Evolutionary conservation across 2,888 invertebrate genomes (phyloP).

Genomic region (Chymomyza amoena): DNA sequence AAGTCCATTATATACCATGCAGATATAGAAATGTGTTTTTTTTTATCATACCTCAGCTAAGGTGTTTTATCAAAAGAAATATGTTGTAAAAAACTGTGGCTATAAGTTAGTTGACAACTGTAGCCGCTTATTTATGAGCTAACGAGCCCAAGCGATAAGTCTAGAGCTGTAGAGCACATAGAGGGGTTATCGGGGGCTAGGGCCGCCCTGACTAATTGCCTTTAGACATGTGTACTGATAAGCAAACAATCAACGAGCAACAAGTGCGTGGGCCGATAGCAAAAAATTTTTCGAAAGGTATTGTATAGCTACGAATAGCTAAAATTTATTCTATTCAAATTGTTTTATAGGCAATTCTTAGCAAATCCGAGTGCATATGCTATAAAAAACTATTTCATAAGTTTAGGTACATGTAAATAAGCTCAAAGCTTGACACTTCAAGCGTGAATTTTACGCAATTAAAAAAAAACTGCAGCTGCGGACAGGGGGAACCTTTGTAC

Average conservation of each 20-base stretch:
- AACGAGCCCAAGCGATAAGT: conserved; percentile 7
- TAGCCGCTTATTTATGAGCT: background rate
- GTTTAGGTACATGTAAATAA: too few relatives aligned
- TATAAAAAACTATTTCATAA: too few relatives aligned
- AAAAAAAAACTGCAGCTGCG: too few relatives aligned
- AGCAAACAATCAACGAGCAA: background rate
- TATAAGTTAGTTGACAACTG: background rate
- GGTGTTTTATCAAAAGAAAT: conserved; percentile 44
- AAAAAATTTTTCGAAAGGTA: background rate
- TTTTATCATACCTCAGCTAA: conserved; percentile 1
- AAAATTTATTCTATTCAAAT: background rate
- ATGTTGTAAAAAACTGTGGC: conserved; percentile 44
- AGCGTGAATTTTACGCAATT: too few relatives aligned
- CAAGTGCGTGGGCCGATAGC: background rate
- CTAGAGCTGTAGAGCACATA: background rate
- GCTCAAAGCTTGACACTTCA: background rate
- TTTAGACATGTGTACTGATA: conserved; percentile 44
- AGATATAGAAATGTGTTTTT: background rate
- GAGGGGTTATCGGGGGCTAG: background rate
- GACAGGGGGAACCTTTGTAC: too few relatives aligned
- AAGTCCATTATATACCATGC: background rate
- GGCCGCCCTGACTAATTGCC: conserved; percentile 51
- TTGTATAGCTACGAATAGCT: too few relatives aligned
- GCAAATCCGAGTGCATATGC: too few relatives aligned
- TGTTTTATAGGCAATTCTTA: background rate